Evolutionary conservation across 2,797 vertebrate genomes (phyloP), one percentile per base, ranked within the genome.

Genomic region (Margarornis squamiger): DNA sequence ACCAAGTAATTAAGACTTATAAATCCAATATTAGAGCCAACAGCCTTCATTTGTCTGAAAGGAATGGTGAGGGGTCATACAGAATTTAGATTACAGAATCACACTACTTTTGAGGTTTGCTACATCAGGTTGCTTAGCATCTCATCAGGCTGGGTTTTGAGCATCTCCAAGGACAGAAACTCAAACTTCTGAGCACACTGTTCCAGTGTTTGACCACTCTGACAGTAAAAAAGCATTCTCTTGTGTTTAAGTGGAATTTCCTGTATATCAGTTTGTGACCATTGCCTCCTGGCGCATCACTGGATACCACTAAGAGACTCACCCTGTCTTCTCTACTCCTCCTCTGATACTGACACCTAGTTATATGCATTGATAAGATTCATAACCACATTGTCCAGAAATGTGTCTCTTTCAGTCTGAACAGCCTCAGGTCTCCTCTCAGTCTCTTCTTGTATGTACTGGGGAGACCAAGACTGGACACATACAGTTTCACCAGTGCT

Each of bases 371-470:
- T 23, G 34, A 3, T 49, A 62, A 77, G 46, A 78, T 29, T 18
- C 15, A 66, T 24, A 52, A 7, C 55, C 8, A 6, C 10, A 0
- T 10, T 14, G 20, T 79, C 45, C 61, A 62, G 57, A 49, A 88
- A 73, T 43, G 34, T 20, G 46, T 39, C 55, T 77, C 24, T 30
- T 70, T 39, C 23, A 54, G 13, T 13, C 13, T 2, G 1, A 68
- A 68, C n/a, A 61, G 36, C 3, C 27, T 23, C 38, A 52, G 19
- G 38, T 38, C 10, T 52, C 48, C 54, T 38, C 55, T 38, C 54
- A 59, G 54, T 14, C 15, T 39, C n/a, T 30, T n/a, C 29, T 61
- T 1, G 0, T 11, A 15, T 0, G 0, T 17, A 20, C 23, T n/a
- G 39, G 12, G 23, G 27, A 49, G 29, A 20, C 29, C 46, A 52